Conservation (phyloP, 2,888 invertebrate species). For the Trachelus troglodyta region DNA sequence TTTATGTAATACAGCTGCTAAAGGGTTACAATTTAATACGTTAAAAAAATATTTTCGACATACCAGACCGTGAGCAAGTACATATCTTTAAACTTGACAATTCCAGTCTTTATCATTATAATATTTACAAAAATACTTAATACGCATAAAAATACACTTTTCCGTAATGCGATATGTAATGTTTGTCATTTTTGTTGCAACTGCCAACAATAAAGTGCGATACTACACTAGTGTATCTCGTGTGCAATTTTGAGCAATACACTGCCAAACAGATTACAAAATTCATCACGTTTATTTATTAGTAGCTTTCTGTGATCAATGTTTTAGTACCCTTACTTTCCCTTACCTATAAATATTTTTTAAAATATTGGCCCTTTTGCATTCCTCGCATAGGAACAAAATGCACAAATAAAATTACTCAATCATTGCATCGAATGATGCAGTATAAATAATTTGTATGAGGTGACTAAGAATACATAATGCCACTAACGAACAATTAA, state of each 20-base stretch:
- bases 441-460: neutral
- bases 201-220: neutral
- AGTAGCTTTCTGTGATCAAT: neutral
- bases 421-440: neutral
- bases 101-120: neutral
- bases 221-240: neutral
- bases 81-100: neutral
- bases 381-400: neutral
- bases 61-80: neutral
- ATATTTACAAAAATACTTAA: constrained; percentile 16
- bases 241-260: neutral
- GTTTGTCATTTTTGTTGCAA: neutral
- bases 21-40: neutral
- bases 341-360: neutral
- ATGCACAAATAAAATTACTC: neutral
- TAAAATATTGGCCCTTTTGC: neutral
- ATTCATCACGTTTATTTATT: neutral
- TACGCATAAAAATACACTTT: constrained; percentile 6
- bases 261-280: neutral
- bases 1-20: neutral
- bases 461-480: neutral
- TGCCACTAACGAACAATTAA: neutral
- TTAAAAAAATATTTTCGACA: constrained; percentile 1
- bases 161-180: neutral
- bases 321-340: neutral